A percentile compares a stretch with the other conserved stretches of the same genome.
Conservation (phyloP, 2,797 vertebrate genomes). For the Ataeniobius toweri region DNA sequence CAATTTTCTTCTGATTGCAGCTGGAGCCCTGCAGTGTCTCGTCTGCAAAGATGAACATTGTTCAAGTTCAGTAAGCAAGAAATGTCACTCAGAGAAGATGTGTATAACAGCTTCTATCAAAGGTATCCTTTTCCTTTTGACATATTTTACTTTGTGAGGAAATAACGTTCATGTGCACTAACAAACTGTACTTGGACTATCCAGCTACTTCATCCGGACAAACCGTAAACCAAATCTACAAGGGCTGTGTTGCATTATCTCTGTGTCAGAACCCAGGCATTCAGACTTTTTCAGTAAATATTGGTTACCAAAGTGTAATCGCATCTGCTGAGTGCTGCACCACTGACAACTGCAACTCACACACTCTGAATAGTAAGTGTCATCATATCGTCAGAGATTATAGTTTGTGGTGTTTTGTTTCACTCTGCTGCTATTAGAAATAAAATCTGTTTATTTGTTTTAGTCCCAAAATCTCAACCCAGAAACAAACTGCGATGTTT, state of each 20-base stretch:
- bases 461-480: neutral
- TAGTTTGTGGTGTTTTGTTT: neutral
- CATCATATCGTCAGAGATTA: neutral
- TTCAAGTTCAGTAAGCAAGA: fast-evolving
- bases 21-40: neutral
- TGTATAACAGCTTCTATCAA: slow-evolving; percentile 5
- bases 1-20: neutral
- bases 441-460: neutral
- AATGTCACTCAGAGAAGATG: neutral
- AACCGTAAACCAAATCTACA: neutral
- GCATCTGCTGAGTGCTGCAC: slow-evolving; percentile 9
- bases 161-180: too few species aligned
- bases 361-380: neutral
- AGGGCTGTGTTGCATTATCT: neutral
- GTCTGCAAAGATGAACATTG: neutral
- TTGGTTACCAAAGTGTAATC: neutral
- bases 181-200: neutral
- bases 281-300: slow-evolving; percentile 1
- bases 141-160: neutral
- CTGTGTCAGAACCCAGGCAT: neutral
- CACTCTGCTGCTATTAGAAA: neutral
- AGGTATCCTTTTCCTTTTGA: neutral
- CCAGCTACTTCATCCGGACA: neutral
- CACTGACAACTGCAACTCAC: neutral
- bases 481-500: neutral